phyloP scores from a whole-genome alignment of 2,888 invertebrate species.

The Spialia ferax region DNA sequence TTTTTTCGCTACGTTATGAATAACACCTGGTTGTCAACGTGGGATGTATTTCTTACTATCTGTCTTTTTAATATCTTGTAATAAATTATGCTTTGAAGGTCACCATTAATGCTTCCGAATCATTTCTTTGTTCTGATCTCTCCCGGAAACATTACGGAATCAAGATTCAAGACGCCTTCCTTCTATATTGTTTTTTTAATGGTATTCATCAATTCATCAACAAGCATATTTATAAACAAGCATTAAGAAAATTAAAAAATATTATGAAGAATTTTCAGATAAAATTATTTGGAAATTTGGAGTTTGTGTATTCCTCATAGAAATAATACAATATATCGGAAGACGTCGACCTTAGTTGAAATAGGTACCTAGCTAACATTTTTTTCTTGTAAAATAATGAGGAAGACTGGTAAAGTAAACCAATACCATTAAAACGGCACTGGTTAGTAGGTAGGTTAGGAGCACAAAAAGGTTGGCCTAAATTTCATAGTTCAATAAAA shows the following conservation, averaged over 20 bases:
- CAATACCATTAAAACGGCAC: conserved; percentile 15
- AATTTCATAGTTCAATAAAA: conserved; percentile 69
- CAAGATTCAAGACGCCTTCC: conserved; percentile 17
- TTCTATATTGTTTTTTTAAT: no score
- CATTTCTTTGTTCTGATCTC: conserved; percentile 32
- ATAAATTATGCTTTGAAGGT: conserved; percentile 32
- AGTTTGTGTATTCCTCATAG: no score
- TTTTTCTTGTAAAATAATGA: conserved; percentile 2
- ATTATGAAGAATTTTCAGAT: no score
- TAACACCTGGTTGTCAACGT: conserved; percentile 18
- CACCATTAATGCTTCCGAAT: conserved; percentile 23
- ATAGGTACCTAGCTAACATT: no score
- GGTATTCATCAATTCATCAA: no score
- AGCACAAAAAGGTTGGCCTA: conserved; percentile 42
- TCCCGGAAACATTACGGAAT: conserved; percentile 32
- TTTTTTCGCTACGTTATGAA: conserved; percentile 29
- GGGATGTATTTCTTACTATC: conserved; percentile 25
- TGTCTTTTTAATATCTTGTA: conserved; percentile 31
- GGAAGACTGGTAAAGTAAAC: conserved; percentile 5
- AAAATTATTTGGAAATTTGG: no score
- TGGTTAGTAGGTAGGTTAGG: conserved; percentile 21
- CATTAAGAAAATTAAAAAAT: no score
- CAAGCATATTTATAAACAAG: no score
- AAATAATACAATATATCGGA: no score
- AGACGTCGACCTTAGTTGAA: no score